phyloP scores from a whole-genome alignment of 2,113 vertebrate species.

The Cryptomyrus ogoouensis region DNA sequence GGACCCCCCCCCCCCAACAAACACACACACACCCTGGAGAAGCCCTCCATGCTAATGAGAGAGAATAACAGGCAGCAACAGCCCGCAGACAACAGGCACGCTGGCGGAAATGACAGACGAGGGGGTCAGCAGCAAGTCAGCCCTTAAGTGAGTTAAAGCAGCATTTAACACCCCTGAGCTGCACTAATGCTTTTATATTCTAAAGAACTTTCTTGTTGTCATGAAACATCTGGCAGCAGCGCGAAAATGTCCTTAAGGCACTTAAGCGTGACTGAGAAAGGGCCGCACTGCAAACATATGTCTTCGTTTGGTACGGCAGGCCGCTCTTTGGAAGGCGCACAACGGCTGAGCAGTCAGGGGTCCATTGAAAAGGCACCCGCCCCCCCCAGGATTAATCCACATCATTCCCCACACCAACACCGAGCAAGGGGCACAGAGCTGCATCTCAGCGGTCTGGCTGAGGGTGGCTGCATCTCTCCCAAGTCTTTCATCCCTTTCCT shows the following conservation, averaged over 20 bases:
- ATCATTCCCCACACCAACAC: neutral
- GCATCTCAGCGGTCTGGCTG: neutral
- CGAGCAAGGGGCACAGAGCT: neutral
- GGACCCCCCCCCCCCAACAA: neutral
- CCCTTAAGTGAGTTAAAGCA: neutral
- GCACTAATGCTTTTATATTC: neutral
- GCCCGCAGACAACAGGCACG: neutral
- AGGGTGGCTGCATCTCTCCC: neutral
- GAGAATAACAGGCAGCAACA: neutral
- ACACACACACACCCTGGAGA: neutral
- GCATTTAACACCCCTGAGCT: neutral
- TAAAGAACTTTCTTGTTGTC: neutral
- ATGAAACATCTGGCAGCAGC: neutral
- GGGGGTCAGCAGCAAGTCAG: neutral
- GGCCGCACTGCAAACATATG: neutral
- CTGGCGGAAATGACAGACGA: neutral
- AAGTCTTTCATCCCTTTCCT: neutral
- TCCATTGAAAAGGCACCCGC: neutral
- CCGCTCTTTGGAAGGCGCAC: neutral
- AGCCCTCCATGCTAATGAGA: constrained; percentile 32
- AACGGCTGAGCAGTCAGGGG: neutral
- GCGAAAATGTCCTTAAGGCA: neutral
- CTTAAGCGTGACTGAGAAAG: neutral
- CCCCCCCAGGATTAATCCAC: neutral
- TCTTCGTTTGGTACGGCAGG: neutral